A percentile compares a stretch with the other conserved stretches of the same genome.
Conservation (phyloP, 2,113 vertebrate genomes). For the Phrynocephalus versicolor region DNA sequence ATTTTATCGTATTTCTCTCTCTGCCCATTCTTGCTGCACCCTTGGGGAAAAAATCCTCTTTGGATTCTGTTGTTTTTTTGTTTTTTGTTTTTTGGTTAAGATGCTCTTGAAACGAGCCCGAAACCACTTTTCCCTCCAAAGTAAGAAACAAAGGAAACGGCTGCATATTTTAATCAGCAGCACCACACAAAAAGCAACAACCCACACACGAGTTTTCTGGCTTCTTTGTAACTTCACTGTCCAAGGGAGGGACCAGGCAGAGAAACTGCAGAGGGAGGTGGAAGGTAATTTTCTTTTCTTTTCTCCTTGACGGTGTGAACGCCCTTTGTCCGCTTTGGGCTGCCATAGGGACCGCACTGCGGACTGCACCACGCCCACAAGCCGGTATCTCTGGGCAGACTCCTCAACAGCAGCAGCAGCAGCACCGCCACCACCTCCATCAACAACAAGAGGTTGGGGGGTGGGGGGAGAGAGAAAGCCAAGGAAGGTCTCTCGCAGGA, state of each 20-base stretch:
- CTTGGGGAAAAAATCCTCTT: slow-evolving; percentile 1
- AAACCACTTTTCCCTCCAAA: slow-evolving; percentile 52
- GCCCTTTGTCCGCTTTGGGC: slow-evolving; percentile 81
- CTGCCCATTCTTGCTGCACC: slow-evolving; percentile 9
- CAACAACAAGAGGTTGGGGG: slow-evolving; percentile 50
- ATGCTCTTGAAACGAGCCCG: not conserved
- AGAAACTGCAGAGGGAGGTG: slow-evolving; percentile 2
- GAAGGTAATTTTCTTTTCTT: slow-evolving; percentile 17
- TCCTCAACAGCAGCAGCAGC: slow-evolving; percentile 54
- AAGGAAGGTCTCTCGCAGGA: not conserved
- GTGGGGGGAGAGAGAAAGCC: slow-evolving; percentile 11
- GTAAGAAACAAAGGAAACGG: slow-evolving; percentile 74
- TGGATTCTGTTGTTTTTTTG: too few species aligned
- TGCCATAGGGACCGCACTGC: slow-evolving; percentile 96
- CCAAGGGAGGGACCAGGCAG: not conserved
- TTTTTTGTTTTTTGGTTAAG: slow-evolving; percentile 9
- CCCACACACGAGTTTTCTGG: slow-evolving; percentile 47
- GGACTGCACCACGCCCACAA: slow-evolving; percentile 92
- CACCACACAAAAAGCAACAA: too few species aligned
- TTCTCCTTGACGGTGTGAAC: slow-evolving; percentile 58
- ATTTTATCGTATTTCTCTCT: not conserved
- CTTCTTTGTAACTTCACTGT: not conserved
- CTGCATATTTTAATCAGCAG: slow-evolving; percentile 14
- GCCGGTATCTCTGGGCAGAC: slow-evolving; percentile 73
- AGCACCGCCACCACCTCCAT: slow-evolving; percentile 54